phyloP scores from a whole-genome alignment of 2,888 invertebrate species.

The Cetonia aurata region DNA sequence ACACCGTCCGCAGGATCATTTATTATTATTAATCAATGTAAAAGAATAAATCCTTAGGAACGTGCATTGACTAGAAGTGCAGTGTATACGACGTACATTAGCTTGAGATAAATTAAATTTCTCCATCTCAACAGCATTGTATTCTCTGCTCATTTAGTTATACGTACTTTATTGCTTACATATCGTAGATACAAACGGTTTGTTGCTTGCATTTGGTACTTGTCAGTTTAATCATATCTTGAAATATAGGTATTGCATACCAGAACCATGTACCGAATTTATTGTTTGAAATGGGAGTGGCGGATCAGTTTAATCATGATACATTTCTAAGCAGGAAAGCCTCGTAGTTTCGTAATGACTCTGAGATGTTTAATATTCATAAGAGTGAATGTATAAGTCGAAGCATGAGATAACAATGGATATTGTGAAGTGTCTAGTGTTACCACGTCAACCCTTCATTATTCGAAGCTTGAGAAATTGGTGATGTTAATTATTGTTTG shows the following conservation, averaged over 20 bases:
- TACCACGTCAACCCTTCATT: too few species aligned
- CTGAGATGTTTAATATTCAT: constrained; percentile 11
- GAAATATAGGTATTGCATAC: constrained; percentile 5
- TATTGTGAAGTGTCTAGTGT: background rate
- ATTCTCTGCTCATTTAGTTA: too few species aligned
- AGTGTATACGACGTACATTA: too few species aligned
- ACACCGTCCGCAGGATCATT: constrained; percentile 5
- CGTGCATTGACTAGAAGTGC: too few species aligned
- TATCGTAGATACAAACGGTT: background rate
- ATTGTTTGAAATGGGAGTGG: constrained; percentile 14
- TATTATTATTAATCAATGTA: constrained; percentile 23
- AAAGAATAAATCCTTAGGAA: background rate
- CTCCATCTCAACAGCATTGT: too few species aligned
- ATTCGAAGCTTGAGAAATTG: too few species aligned
- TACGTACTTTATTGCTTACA: background rate
- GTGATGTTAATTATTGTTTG: too few species aligned
- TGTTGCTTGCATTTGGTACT: background rate
- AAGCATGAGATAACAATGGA: background rate
- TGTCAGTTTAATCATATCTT: background rate
- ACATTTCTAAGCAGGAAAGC: background rate
- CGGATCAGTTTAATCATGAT: constrained; percentile 1
- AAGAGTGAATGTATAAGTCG: background rate
- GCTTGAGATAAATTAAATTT: too few species aligned
- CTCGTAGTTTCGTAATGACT: constrained; percentile 1
- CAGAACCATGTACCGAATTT: background rate